Evolutionary conservation across 2,888 invertebrate species (phyloP), one percentile per base, ranked within the genome.

Genomic region (Chrysolina haemoptera): DNA sequence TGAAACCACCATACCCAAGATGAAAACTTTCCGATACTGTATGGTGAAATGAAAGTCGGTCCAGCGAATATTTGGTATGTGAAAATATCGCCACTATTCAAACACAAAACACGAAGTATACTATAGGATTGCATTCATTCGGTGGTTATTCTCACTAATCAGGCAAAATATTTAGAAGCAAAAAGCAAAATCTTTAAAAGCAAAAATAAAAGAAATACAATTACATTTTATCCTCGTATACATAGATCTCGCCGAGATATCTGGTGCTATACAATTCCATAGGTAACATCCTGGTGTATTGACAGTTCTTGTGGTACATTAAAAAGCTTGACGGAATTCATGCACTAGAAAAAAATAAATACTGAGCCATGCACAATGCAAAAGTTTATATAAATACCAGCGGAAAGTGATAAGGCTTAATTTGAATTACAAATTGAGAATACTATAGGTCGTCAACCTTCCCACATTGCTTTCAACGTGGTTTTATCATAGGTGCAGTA

Each of bases 221-320:
- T 81, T 76, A 81, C 81, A 77, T 78, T 78, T 79, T 78, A 65
- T 81, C 81, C 66, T 81, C 81, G 46, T 59, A 59, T 10, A 59
- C n/a, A 35, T 27, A 62, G 62, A 48, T 48, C 10, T 55, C 59
- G 14, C 20, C 59, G 35, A 68, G 27, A 68, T 16, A 46, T 22
- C 63, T 70, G 70, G 62, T 65, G 62, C 63, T 71, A 35, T 59
- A 59, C 59, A 59, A n/a, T 14, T 22, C 27, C 27, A 59, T 59
- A 8, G 59, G 59, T 35, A 59, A 27, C 59, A 59, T 59, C 59
- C 35, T 59, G 59, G 27, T 59, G 59, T 59, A 59, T 27, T 1
- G 59, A 59, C 9, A n/a, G 14, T 12, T 27, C 16, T n/a, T 12
- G 59, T 16, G 59, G 59, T 27, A 59, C 59, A 59, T 59, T 35